phyloP scores from a whole-genome alignment of 2,888 invertebrate genomes.

The Ligdia adustata region DNA sequence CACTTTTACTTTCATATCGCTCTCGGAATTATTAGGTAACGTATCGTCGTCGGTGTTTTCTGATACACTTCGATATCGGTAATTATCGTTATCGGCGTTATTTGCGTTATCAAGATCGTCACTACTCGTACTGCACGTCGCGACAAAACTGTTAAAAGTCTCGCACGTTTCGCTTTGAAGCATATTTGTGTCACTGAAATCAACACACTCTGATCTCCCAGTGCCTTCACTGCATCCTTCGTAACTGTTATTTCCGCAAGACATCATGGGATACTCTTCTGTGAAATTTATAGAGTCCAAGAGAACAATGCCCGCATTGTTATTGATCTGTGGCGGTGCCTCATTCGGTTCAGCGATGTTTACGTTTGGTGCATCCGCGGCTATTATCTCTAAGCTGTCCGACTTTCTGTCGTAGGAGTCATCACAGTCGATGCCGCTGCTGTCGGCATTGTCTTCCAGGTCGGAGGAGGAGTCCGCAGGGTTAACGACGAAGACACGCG shows the following conservation, averaged over 20 bases:
- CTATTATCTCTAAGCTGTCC: constrained; percentile 70
- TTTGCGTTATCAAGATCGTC: constrained; percentile 63
- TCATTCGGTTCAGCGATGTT: constrained; percentile 50
- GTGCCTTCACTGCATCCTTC: constrained; percentile 53
- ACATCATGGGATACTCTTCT: constrained; percentile 62
- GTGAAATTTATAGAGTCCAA: constrained; percentile 68
- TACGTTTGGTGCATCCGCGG: constrained; percentile 55
- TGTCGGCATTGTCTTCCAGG: constrained; percentile 84
- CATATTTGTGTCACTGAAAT: constrained; percentile 75
- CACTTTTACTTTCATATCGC: constrained; percentile 69
- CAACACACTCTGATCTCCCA: constrained; percentile 56
- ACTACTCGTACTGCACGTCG: constrained; percentile 61
- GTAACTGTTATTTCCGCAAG: constrained; percentile 54
- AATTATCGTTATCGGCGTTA: constrained; percentile 57
- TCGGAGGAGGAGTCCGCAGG: constrained; percentile 85
- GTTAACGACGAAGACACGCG: constrained; percentile 88
- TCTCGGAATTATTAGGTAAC: constrained; percentile 59
- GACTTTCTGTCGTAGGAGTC: constrained; percentile 85
- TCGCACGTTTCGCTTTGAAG: constrained; percentile 75
- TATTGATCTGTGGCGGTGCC: constrained; percentile 47
- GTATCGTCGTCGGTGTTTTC: constrained; percentile 69
- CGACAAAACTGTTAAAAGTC: constrained; percentile 74
- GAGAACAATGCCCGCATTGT: constrained; percentile 60
- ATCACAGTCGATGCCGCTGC: constrained; percentile 85
- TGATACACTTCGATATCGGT: constrained; percentile 60